Base-by-base conservation (phyloP, 2,797 vertebrate species). In the Malacoraja senta region DNA sequence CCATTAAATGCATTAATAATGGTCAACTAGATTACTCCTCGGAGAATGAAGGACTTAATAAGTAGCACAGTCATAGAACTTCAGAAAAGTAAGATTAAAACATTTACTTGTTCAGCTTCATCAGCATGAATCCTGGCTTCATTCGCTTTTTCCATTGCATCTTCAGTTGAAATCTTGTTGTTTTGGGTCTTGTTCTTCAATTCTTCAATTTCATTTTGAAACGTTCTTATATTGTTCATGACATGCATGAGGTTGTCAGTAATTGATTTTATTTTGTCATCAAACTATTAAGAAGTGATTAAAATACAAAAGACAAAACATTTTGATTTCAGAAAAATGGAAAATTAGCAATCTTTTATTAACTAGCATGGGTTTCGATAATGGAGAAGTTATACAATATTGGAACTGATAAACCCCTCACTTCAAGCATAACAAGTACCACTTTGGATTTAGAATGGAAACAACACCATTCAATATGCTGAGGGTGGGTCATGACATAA, bases 181-280 rank as follows among this genome's bases (percentile, higher is more conserved):
- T 95, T 95, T 72, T 96, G 94, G 0, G 93, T 96, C 94, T 97
- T 98, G 32, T 94, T 95, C 91, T 95, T 96, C 94, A 98, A 93
- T 86, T 93, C 94, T 76, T 96, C 68, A 3, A 96, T 96, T 93
- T 96, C 94, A 0, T 95, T 90, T 93, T 95, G 94, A 58, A 98
- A 83, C 17, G 17, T 68, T 71, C 3, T 19, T 71, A 93, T 38
- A 29, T 44, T 76, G 81, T 93, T 93, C 38, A 94, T 77, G 61
- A 94, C 94, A 78, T 94, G 94, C 93, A 96, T 94, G 90, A 96
- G 94, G 8, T 94, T 81, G 0, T 93, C 24, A 0, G 96, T 96
- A 0, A 94, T 94, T 86, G 95, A 83, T 19, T 95, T 94, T 93
- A 96, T 93, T 94, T 96, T 97, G 91, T 93, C 94, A 94, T 94